Base-by-base conservation (phyloP, 2,888 invertebrate species). In the Cheilosia scutellata region DNA sequence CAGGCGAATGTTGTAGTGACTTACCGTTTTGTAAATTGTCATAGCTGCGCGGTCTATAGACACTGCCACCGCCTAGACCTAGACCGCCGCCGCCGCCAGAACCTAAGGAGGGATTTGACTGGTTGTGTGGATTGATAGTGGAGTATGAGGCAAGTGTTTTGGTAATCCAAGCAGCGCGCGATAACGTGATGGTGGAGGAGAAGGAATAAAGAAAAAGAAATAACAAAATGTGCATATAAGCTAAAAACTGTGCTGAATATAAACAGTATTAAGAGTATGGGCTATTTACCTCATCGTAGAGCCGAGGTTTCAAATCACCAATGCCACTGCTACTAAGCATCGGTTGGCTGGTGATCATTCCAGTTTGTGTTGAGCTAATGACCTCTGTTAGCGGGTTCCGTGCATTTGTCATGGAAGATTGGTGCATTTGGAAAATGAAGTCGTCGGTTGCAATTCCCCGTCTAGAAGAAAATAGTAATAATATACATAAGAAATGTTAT, bases 391-490 rank as follows among this genome's bases (percentile, higher is more conserved):
- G 88, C 42, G 91, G 92, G 87, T 91, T 92, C 29, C 91, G 90
- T 71, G 91, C 89, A 87, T 91, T 92, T 70, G 90, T 89, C 86
- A 90, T 90, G 40, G 86, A 80, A 68, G 89, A 88, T 76, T 90
- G 89, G 86, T 92, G 92, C 91, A 95, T 94, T 91, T 95, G 95
- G 62, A 94, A 93, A 89, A 94, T 94, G 90, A 94, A 95, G 89
- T 95, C 95, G 82, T 95, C 95, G 66, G 95, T 95, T 68, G 95
- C 95, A 79, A 95, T 91, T 72, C 96, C 96, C 91, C 96, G 93
- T 88, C 96, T 95, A 88, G 20, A 70, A 65, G 77, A 86, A 77
- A 88, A 29, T 20, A 20, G 20, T 20, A 57, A 42, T 29, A 20
- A 40, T 16, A 16, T 29, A 1, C 25, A 16, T 7, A 4, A 44